phyloP scores from a whole-genome alignment of 2,888 invertebrate species.

The Acanthosoma haemorrhoidale region DNA sequence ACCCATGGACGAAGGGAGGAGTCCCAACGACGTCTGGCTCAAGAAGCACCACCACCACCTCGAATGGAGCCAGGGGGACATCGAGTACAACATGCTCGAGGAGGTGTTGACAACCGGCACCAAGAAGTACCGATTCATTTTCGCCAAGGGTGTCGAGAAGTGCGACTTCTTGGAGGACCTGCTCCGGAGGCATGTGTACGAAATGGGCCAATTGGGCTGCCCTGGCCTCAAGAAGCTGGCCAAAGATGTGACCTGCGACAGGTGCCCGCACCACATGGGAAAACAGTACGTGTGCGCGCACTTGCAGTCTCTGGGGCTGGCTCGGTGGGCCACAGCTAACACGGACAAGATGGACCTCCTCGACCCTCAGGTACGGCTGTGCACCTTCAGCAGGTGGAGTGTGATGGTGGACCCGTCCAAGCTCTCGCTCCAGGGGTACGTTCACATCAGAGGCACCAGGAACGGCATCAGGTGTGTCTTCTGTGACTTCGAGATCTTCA shows the following conservation, averaged over 20 bases:
- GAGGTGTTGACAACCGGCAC: neutral
- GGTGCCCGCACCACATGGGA: neutral
- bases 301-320: neutral
- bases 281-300: conserved; percentile 8
- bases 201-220: neutral
- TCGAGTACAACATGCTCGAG: conserved; percentile 1
- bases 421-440: neutral
- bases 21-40: neutral
- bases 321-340: neutral
- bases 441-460: neutral
- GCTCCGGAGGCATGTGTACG: neutral
- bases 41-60: neutral
- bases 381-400: neutral
- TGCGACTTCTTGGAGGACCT: neutral
- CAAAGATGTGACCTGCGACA: neutral
- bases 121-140: neutral
- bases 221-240: neutral
- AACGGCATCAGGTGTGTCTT: neutral
- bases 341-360: neutral
- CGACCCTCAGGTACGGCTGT: neutral
- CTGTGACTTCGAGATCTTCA: neutral
- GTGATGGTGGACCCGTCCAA: neutral
- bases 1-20: neutral
- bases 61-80: neutral
- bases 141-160: conserved; percentile 11